These are phyloP conservation scores for Acanthurus tractus DNA, from an alignment of 2,797 vertebrate genomes.

Conservation along the genomic window DNA sequence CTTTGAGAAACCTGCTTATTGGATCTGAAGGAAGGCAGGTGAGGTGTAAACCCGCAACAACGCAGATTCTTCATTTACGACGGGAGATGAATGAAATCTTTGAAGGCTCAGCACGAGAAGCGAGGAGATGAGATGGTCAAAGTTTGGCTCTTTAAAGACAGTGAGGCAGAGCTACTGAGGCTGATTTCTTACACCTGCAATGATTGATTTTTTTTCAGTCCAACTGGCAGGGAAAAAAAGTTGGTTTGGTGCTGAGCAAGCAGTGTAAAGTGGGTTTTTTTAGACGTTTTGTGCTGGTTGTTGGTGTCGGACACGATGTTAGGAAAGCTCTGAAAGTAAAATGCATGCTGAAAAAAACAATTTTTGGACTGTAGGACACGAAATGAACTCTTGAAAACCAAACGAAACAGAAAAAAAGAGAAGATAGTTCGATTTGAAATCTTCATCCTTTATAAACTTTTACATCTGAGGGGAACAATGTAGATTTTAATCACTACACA, in stretches of 20 bases:
- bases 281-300: too few species aligned
- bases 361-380: too few species aligned
- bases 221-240: background rate
- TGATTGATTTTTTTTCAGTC: background rate
- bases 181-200: background rate
- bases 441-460: too few species aligned
- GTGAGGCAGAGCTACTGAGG: background rate
- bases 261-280: too few species aligned
- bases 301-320: too few species aligned
- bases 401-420: too few species aligned
- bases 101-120: background rate
- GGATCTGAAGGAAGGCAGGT: conserved; percentile 38
- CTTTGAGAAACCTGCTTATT: conserved; percentile 37
- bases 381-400: too few species aligned
- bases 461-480: background rate
- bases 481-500: conserved; percentile 38
- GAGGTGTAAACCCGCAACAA: background rate
- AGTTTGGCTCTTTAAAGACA: background rate
- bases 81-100: background rate
- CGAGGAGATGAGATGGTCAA: background rate
- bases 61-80: background rate
- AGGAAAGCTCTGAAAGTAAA: too few species aligned
- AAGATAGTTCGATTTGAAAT: too few species aligned
- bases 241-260: background rate
- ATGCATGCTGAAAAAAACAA: too few species aligned